Conservation (phyloP, 2,888 invertebrate genomes). For the Drosophila picticornis region DNA sequence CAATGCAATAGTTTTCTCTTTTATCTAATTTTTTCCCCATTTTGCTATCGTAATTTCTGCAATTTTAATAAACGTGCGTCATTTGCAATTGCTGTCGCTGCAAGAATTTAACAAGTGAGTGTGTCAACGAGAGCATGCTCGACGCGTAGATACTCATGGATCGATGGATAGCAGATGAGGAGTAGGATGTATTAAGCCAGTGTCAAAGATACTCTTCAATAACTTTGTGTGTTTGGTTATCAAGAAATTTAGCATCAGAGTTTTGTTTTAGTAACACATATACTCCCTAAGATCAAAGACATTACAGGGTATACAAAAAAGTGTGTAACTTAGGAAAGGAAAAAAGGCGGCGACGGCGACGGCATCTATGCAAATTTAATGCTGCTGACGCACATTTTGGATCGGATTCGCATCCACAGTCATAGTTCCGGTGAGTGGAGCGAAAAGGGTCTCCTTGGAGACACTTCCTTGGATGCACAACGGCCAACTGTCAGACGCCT, state of each 20-base stretch:
- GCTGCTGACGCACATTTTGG: conserved; percentile 63
- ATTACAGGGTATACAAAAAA: not conserved
- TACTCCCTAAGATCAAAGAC: no score
- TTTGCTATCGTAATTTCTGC: conserved; percentile 7
- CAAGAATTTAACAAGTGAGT: conserved; percentile 39
- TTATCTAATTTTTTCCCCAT: not conserved
- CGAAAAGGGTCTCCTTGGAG: not conserved
- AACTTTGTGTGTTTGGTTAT: not conserved
- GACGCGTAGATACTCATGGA: not conserved
- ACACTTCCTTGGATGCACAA: conserved; percentile 15
- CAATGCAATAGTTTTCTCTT: not conserved
- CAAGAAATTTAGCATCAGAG: not conserved
- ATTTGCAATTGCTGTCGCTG: conserved; percentile 52
- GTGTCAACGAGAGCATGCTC: not conserved
- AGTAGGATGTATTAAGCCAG: not conserved
- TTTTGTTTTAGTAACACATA: not conserved
- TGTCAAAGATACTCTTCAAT: not conserved
- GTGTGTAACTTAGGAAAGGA: not conserved
- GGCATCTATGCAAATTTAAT: conserved; percentile 59
- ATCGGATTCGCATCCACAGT: conserved; percentile 7
- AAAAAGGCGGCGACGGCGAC: conserved; percentile 1
- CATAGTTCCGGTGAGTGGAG: conserved; percentile 18
- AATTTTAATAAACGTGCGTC: conserved; percentile 48
- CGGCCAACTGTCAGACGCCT: conserved; percentile 50
- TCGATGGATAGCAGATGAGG: no score